Evolutionary conservation across 1,140 invertebrate genomes (phyloP), one percentile per base, ranked within the genome.

Genomic region (Papilio aristodemus): DNA sequence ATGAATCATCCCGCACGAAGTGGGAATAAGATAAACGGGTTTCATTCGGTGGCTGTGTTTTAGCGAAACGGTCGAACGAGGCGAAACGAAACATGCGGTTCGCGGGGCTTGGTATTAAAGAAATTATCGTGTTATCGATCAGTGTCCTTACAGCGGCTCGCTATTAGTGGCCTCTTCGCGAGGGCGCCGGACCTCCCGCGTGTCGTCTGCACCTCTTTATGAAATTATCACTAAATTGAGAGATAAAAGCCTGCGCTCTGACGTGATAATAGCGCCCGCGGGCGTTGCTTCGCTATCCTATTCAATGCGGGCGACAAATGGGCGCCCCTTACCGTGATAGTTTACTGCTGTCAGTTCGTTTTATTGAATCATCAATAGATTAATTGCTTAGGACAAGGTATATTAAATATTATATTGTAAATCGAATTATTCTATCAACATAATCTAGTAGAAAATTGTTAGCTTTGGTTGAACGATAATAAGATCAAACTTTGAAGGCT

Each of bases 81-180:
- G 71, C 77, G 80, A 79, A 83, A 85, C 81, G 76, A 80, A 85
- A 85, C 78, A 79, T 85, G 80, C 69, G 74, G 69, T 74, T 74
- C 77, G 76, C 72, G 77, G 27, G 73, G 77, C 74, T 73, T 72
- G 79, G 72, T 79, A 86, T 88, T 87, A 86, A 87, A 81, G 71
- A 81, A 80, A 86, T 86, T 89, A 89, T 89, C 86, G 79, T 81
- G 77, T 83, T 85, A 88, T 88, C 85, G 85, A 89, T 89, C 85
- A 83, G 81, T 70, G 80, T 89, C 78, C 77, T 85, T 83, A 81
- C 81, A 88, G 81, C 81, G 77, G 85, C 67, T 79, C 68, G 86
- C 85, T 88, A 89, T 90, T 88, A 87, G 85, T 83, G 83, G 80
- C 81, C 80, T 76, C 80, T 75, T 80, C 81, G 76, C 77, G 71